Percentiles rank a stretch among this genome's conserved stretches.
phyloP scores from a whole-genome alignment of 2,113 vertebrate genomes.

The Takifugu bimaculatus region DNA sequence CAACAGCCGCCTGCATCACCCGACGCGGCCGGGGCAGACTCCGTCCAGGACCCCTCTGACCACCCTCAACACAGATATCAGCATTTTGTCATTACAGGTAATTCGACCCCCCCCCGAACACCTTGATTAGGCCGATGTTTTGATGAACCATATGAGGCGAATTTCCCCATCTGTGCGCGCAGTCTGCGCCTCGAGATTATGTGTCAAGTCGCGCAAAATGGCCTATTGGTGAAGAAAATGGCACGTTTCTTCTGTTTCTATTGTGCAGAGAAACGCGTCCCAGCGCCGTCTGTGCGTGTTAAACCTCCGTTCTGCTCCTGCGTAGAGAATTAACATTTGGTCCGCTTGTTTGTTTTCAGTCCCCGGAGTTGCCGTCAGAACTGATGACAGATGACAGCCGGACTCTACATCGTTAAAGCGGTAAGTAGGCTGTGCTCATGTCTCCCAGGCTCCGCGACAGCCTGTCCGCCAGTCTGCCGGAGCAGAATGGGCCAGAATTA shows the following conservation, averaged over 20 bases:
- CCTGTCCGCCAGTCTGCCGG: constrained; percentile 62
- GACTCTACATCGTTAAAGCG: constrained; percentile 93
- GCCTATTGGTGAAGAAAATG: constrained; percentile 49
- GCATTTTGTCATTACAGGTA: constrained; percentile 97
- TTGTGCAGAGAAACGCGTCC: constrained; percentile 6
- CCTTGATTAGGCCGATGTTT: no score
- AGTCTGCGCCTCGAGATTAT: constrained; percentile 35
- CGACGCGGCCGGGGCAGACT: constrained; percentile 65
- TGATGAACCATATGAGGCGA: neutral
- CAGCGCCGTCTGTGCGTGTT: no score
- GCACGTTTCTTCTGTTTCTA: constrained; percentile 12
- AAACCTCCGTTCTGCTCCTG: no score
- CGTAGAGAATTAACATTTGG: constrained; percentile 28
- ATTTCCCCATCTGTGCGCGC: constrained; percentile 27
- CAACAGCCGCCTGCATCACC: constrained; percentile 82
- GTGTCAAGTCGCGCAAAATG: constrained; percentile 58
- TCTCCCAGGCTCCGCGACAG: constrained; percentile 43
- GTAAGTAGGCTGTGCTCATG: constrained; percentile 80
- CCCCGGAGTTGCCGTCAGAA: constrained; percentile 92
- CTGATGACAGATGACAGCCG: constrained; percentile 92
- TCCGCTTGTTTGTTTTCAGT: constrained; percentile 74
- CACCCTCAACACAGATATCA: constrained; percentile 97
- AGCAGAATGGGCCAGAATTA: constrained; percentile 54
- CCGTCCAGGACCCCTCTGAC: constrained; percentile 88
- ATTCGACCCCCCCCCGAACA: constrained; percentile 27